These are phyloP conservation scores for Bambusicola thoracicus DNA, from an alignment of 2,113 vertebrate genomes.

Conservation along the genomic window DNA sequence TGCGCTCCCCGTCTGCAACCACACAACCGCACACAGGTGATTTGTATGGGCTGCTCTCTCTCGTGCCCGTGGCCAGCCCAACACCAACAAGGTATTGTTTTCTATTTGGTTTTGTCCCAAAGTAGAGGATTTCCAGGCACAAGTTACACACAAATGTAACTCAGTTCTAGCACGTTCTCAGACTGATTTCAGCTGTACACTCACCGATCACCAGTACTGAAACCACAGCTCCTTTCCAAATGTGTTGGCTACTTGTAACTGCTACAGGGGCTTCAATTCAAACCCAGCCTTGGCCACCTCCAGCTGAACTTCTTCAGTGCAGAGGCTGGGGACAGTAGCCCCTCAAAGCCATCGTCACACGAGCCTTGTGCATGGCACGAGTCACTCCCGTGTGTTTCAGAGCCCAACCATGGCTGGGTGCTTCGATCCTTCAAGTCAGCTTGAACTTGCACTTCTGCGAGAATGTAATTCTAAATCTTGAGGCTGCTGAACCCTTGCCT, in stretches of 20 bases:
- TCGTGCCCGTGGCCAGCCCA: neutral
- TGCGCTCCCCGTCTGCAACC: neutral
- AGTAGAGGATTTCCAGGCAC: neutral
- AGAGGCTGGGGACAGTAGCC: neutral
- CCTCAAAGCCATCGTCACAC: neutral
- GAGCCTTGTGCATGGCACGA: neutral
- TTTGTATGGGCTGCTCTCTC: neutral
- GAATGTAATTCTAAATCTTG: neutral
- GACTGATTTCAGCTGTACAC: neutral
- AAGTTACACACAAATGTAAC: neutral
- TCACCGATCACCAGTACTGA: neutral
- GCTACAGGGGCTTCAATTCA: neutral
- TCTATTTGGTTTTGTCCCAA: neutral
- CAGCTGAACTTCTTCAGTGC: fast-evolving
- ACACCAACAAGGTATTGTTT: neutral
- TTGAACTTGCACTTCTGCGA: neutral
- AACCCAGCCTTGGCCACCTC: neutral
- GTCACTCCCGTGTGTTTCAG: neutral
- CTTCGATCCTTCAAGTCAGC: neutral
- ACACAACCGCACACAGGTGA: fast-evolving
- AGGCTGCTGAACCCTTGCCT: neutral
- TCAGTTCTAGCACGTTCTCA: neutral
- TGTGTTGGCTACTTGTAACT: neutral
- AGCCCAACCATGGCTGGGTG: neutral
- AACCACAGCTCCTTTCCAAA: neutral